phyloP scores from a whole-genome alignment of 2,888 invertebrate species.

The Chrysomela aeneicollis region DNA sequence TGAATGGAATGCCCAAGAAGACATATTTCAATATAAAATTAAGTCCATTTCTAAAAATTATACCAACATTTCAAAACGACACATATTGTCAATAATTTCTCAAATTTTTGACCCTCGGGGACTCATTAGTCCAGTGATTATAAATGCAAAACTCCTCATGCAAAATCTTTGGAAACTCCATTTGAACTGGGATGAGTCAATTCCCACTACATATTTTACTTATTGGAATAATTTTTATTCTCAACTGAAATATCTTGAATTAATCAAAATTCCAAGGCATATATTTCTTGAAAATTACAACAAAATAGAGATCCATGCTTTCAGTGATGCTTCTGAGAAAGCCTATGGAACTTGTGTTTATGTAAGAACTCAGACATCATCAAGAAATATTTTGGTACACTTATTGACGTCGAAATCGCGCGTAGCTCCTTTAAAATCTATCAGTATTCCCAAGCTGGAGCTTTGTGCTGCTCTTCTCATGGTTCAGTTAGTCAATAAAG shows the following conservation, averaged over 20 bases:
- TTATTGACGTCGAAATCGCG: background rate
- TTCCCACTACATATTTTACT: background rate
- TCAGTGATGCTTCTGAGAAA: background rate
- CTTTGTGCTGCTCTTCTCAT: too few species aligned
- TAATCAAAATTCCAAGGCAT: background rate
- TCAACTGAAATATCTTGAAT: background rate
- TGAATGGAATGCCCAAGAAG: too few species aligned
- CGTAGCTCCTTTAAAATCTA: constrained; percentile 2
- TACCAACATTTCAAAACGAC: too few species aligned
- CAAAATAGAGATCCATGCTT: background rate
- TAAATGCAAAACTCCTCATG: background rate
- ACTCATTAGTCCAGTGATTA: background rate
- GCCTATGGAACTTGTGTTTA: background rate
- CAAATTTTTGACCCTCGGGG: too few species aligned
- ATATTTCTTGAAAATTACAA: background rate
- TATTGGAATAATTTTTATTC: background rate
- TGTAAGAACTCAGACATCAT: background rate
- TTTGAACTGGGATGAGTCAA: background rate
- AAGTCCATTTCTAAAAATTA: too few species aligned
- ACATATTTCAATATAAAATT: too few species aligned
- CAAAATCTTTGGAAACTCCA: background rate
- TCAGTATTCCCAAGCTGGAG: background rate
- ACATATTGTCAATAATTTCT: too few species aligned
- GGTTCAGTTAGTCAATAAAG: background rate
- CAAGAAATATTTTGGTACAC: background rate